Conservation (phyloP, 2,888 invertebrate genomes). For the Meliscaeva auricollis region DNA sequence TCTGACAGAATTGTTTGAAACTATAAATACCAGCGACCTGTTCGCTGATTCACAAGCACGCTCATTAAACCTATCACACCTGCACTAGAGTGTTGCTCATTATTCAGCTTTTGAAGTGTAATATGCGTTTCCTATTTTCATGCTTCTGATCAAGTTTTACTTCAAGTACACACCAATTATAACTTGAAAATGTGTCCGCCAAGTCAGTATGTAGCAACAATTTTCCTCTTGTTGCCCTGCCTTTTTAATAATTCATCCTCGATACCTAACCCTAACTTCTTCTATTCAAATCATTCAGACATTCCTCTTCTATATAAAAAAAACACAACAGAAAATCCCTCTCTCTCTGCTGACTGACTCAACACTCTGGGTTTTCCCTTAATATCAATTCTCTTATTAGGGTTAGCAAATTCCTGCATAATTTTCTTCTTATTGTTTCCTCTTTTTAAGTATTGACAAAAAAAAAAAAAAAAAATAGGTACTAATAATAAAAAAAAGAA, state of each 20-base stretch:
- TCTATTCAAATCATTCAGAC: constrained; percentile 5
- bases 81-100: no score
- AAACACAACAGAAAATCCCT: constrained; percentile 4
- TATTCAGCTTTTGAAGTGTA: no score
- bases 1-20: no score
- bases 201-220: constrained; percentile 28
- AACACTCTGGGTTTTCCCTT: constrained; percentile 43
- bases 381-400: constrained; percentile 48
- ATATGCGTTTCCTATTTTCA: no score
- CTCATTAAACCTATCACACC: no score
- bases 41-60: no score
- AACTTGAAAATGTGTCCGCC: no score
- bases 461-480: constrained; percentile 4
- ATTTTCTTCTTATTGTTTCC: constrained; percentile 57
- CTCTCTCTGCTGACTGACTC: background rate
- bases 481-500: constrained; percentile 6
- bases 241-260: constrained; percentile 50
- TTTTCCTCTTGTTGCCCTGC: constrained; percentile 53
- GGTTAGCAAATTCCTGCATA: constrained; percentile 73
- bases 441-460: constrained; percentile 38
- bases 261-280: constrained; percentile 21
- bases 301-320: constrained; percentile 51
- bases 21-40: no score
- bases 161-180: no score
- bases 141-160: no score